phyloP scores from a whole-genome alignment of 2,797 vertebrate genomes.

The Sciurus carolinensis region DNA sequence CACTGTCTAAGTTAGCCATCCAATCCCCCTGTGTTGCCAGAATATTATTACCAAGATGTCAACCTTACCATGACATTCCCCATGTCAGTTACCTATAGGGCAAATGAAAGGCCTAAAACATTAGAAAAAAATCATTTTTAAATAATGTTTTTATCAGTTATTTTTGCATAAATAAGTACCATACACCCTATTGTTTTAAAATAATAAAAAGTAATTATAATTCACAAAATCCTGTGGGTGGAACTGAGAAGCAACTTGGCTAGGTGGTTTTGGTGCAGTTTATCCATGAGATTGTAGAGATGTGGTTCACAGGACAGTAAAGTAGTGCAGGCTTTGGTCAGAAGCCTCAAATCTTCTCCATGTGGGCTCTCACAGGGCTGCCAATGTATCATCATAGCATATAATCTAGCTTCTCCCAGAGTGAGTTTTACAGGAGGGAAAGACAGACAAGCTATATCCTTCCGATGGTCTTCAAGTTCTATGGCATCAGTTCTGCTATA shows the following conservation, averaged over 20 bases:
- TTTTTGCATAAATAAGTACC: not conserved
- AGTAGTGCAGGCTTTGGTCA: too few relatives aligned
- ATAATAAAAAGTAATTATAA: not conserved
- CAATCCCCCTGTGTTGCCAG: slow-evolving; percentile 41
- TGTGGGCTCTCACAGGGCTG: not conserved
- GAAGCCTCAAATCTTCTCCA: not conserved
- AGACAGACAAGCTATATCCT: not conserved
- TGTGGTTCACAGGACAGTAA: too few relatives aligned
- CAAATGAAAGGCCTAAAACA: not conserved
- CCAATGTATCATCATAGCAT: not conserved
- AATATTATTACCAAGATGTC: not conserved
- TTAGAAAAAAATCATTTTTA: not conserved
- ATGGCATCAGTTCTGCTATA: not conserved
- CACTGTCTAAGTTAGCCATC: not conserved
- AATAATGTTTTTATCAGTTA: not conserved
- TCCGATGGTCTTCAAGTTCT: not conserved
- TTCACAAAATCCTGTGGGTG: not conserved
- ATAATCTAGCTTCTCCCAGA: not conserved
- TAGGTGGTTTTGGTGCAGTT: not conserved
- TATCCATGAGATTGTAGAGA: too few relatives aligned
- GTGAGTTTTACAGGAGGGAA: too few relatives aligned
- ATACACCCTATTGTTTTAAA: not conserved
- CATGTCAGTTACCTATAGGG: not conserved
- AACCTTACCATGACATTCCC: not conserved
- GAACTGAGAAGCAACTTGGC: not conserved